Evolutionary conservation across 2,888 invertebrate genomes (phyloP).

Genomic region (Hirtodrosophila trivittata): DNA sequence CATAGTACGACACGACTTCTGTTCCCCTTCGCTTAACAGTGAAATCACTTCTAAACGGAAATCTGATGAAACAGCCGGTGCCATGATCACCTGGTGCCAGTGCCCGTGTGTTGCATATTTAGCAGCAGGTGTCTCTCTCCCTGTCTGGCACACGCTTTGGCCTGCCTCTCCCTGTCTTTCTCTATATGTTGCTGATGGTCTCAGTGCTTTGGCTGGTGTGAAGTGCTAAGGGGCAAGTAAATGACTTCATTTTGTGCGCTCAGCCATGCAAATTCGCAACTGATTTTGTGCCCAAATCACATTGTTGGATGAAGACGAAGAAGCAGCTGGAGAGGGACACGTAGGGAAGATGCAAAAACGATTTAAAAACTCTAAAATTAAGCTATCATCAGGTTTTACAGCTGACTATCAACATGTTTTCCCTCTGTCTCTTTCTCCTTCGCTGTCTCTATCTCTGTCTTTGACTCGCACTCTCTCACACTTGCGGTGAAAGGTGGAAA

Average conservation of each 20-base stretch:
- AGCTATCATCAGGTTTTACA: slow-evolving; percentile 79
- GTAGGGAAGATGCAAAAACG: slow-evolving; percentile 61
- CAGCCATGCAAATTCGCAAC: slow-evolving; percentile 71
- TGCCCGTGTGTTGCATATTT: slow-evolving; percentile 52
- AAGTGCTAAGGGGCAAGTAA: slow-evolving; percentile 33
- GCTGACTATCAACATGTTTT: slow-evolving; percentile 57
- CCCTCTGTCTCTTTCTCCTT: background rate
- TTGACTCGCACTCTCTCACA: background rate
- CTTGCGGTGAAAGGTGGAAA: slow-evolving; percentile 43
- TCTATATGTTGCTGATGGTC: background rate
- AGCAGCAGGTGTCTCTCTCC: slow-evolving; percentile 10
- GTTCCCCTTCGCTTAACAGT: slow-evolving; percentile 10
- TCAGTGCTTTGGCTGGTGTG: background rate
- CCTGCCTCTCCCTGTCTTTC: background rate
- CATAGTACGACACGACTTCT: too few relatives aligned
- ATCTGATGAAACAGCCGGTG: slow-evolving; percentile 48
- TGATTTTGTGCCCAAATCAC: slow-evolving; percentile 76
- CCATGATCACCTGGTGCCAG: slow-evolving; percentile 44
- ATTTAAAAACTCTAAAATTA: slow-evolving; percentile 79
- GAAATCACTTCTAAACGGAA: slow-evolving; percentile 11
- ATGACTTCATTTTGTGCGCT: slow-evolving; percentile 71
- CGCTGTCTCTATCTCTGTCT: background rate
- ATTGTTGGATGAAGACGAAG: slow-evolving; percentile 40
- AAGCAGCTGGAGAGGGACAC: slow-evolving; percentile 4
- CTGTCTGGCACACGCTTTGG: background rate